A percentile compares a stretch with the other conserved stretches of the same genome.
Conservation (phyloP, 2,113 vertebrate species). For the Sceloporus undulatus region DNA sequence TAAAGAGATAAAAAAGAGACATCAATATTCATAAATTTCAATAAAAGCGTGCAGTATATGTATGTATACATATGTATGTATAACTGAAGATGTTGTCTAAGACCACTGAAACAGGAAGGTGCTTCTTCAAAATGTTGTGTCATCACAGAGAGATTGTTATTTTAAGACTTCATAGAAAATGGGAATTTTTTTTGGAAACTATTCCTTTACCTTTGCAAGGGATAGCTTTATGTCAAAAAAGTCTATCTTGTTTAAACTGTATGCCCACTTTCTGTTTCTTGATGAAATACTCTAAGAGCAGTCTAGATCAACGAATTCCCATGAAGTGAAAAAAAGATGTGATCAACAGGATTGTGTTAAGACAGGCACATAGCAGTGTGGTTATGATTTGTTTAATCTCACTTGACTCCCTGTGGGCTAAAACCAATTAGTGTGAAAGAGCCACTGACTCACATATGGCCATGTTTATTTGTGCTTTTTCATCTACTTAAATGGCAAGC, state of each 20-base stretch:
- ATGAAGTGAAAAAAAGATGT: constrained; percentile 36
- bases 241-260: neutral
- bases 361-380: constrained; percentile 81
- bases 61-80: neutral
- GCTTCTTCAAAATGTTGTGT: neutral
- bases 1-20: no score
- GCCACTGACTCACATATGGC: constrained; percentile 85
- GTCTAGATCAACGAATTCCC: neutral
- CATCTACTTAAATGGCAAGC: constrained; percentile 91
- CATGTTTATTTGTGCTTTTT: constrained; percentile 90
- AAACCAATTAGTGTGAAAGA: constrained; percentile 89
- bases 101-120: neutral
- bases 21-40: neutral
- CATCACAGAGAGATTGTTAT: neutral
- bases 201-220: neutral
- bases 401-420: constrained; percentile 80
- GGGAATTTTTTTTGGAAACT: neutral
- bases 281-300: neutral
- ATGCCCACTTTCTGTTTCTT: neutral
- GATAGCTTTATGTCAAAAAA: neutral
- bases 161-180: neutral
- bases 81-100: neutral
- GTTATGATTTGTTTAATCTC: constrained; percentile 80
- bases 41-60: neutral
- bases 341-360: constrained; percentile 76